phyloP scores from a whole-genome alignment of 2,888 invertebrate genomes.

The Pyralis farinalis region DNA sequence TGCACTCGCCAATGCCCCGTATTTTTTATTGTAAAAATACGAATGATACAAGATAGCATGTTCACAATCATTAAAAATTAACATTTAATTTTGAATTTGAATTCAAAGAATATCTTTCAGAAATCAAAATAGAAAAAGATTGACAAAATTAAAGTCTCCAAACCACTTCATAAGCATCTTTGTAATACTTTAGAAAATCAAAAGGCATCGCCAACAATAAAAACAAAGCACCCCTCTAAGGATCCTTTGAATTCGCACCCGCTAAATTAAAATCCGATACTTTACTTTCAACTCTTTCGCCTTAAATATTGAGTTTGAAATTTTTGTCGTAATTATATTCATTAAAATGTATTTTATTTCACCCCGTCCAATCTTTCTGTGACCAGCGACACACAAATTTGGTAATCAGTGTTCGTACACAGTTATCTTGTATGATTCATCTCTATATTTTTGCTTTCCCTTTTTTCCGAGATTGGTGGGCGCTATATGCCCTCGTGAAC shows the following conservation, averaged over 20 bases:
- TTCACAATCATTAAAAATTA: too few species aligned
- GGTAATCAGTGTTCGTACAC: conserved; percentile 18
- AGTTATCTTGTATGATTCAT: conserved; percentile 22
- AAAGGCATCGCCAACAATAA: conserved; percentile 1
- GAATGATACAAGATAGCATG: too few species aligned
- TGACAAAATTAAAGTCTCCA: not conserved
- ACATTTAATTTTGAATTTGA: too few species aligned
- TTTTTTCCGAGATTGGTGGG: not conserved
- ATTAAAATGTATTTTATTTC: conserved; percentile 19
- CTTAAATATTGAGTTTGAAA: conserved; percentile 5
- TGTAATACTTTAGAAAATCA: not conserved
- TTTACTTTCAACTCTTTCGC: conserved; percentile 9
- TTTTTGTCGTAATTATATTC: conserved; percentile 14
- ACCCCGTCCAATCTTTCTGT: conserved; percentile 16
- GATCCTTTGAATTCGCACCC: conserved; percentile 7
- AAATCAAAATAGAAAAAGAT: too few species aligned
- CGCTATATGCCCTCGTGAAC: too few species aligned
- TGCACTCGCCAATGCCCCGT: too few species aligned
- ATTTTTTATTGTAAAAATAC: too few species aligned
- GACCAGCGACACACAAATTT: conserved; percentile 18
- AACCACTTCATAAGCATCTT: not conserved
- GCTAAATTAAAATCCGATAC: not conserved
- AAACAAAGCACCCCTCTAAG: conserved; percentile 1
- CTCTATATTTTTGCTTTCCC: conserved; percentile 16
- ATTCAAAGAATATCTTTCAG: too few species aligned